These are phyloP conservation scores for Atractosteus spatula DNA, from an alignment of 2,113 vertebrate genomes.

Conservation along the genomic window DNA sequence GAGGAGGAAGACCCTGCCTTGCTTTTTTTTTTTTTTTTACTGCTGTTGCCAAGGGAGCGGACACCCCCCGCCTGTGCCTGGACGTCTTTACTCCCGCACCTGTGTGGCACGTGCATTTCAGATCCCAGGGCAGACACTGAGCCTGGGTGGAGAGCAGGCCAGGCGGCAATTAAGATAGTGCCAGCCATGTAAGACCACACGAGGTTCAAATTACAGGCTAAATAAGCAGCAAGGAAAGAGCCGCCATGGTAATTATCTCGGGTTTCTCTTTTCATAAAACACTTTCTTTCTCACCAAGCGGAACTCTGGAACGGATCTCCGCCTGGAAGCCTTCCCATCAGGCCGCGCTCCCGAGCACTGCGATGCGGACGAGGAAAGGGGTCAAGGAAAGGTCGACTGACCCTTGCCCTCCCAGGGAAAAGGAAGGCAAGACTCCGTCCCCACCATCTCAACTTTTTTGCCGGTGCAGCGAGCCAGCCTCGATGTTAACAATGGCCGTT, in stretches of 20 bases:
- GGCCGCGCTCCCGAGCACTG: constrained; percentile 14
- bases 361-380: constrained; percentile 10
- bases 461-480: too few species aligned
- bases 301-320: constrained; percentile 41
- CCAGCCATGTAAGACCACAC: constrained; percentile 49
- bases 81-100: too few species aligned
- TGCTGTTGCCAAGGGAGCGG: too few species aligned
- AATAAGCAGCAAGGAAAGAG: constrained; percentile 24
- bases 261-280: constrained; percentile 53
- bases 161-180: constrained; percentile 23
- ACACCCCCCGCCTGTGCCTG: too few species aligned
- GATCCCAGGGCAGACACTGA: too few species aligned
- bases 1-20: too few species aligned
- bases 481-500: constrained; percentile 40
- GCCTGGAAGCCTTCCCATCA: constrained; percentile 27
- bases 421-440: neutral
- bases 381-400: constrained; percentile 14
- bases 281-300: constrained; percentile 35
- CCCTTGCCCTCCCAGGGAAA: constrained; percentile 10
- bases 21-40: too few species aligned
- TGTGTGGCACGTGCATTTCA: too few species aligned
- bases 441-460: constrained; percentile 27
- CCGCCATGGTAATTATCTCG: constrained; percentile 47
- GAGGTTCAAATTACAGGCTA: constrained; percentile 58
- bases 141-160: constrained; percentile 30